Evolutionary conservation across 2,888 invertebrate genomes (phyloP).

Genomic region (Ectropis crepuscularia): DNA sequence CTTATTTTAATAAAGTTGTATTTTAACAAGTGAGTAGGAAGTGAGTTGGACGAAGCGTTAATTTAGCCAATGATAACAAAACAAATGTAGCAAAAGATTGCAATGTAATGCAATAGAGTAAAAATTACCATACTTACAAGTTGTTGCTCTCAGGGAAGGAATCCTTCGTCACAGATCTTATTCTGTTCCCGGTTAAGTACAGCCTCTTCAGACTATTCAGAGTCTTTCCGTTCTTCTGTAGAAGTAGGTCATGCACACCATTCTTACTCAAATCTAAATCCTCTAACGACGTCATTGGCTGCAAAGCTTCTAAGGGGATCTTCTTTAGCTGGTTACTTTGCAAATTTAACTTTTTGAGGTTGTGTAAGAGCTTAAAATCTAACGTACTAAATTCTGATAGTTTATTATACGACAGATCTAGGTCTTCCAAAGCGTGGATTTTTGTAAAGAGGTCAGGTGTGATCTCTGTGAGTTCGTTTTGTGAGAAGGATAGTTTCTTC

Average conservation of each 20-base stretch:
- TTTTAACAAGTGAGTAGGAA: too few relatives aligned
- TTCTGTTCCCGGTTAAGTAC: slow-evolving; percentile 79
- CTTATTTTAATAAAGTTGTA: too few relatives aligned
- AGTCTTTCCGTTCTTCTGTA: slow-evolving; percentile 60
- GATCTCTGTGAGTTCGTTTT: slow-evolving; percentile 75
- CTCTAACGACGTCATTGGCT: slow-evolving; percentile 67
- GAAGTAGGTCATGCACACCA: slow-evolving; percentile 64
- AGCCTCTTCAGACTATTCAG: slow-evolving; percentile 68
- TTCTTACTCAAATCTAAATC: slow-evolving; percentile 82
- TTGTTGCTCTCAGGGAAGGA: slow-evolving; percentile 70
- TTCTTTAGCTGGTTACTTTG: slow-evolving; percentile 74
- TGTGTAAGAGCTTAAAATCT: slow-evolving; percentile 68
- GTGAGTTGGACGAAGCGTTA: too few relatives aligned
- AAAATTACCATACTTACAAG: slow-evolving; percentile 65
- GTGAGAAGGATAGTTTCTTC: slow-evolving; percentile 75
- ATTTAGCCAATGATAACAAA: too few relatives aligned
- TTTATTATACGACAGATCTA: slow-evolving; percentile 83
- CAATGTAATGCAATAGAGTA: too few relatives aligned
- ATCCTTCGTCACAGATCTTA: slow-evolving; percentile 70
- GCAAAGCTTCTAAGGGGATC: slow-evolving; percentile 70
- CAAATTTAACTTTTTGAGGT: slow-evolving; percentile 72
- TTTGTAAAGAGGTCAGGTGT: slow-evolving; percentile 78
- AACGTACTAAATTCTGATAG: slow-evolving; percentile 68
- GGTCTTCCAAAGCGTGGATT: slow-evolving; percentile 66
- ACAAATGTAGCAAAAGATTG: too few relatives aligned